phyloP scores from a whole-genome alignment of 2,113 vertebrate species.

The Pelmatolapia mariae region DNA sequence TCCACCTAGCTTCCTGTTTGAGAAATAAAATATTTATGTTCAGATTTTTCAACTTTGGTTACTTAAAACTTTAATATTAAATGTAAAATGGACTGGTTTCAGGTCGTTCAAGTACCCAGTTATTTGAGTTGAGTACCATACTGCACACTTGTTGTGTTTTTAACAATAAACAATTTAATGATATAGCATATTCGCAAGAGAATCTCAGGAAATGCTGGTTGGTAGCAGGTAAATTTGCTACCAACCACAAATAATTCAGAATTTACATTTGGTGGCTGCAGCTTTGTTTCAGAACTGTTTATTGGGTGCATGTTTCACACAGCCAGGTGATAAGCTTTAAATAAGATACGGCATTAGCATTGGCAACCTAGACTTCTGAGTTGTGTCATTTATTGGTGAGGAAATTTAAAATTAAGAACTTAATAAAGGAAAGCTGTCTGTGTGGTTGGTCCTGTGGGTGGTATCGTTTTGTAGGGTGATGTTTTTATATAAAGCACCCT shows the following conservation, averaged over 20 bases:
- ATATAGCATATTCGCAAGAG: background rate
- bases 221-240: background rate
- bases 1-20: background rate
- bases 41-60: background rate
- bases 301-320: background rate
- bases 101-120: background rate
- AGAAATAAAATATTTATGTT: background rate
- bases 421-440: background rate
- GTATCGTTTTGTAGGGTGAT: background rate
- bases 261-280: background rate
- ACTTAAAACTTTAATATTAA: background rate
- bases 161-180: background rate
- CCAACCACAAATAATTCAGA: background rate
- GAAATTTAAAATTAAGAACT: background rate
- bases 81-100: background rate
- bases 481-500: background rate
- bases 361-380: background rate
- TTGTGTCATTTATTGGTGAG: background rate
- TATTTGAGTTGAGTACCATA: background rate
- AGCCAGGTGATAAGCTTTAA: background rate
- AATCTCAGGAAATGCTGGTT: background rate
- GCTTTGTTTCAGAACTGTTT: background rate
- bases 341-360: background rate
- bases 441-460: background rate
- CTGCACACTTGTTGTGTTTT: background rate